Evolutionary conservation across 2,888 invertebrate species (phyloP), one percentile per base, ranked within the genome.

Genomic region (Limenitis arthemis): DNA sequence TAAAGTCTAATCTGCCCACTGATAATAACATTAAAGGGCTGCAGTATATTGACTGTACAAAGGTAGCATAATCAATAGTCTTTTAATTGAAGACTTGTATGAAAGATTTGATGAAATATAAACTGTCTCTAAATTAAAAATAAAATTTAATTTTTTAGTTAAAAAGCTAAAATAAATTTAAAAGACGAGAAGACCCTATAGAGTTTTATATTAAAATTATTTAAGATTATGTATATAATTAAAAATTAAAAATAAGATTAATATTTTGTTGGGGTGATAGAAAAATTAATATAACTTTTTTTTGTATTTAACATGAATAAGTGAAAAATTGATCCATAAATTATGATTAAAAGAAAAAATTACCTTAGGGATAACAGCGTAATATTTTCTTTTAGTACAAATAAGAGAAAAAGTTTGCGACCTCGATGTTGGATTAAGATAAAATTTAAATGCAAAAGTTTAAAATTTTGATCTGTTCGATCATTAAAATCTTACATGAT

Each of bases 401-500:
- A 93, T 93, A 88, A 83, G 87, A 89, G 90, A 88, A 86, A 88
- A 77, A 89, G 91, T 86, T 93, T 93, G 91, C 90, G 91, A 93
- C 93, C 93, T 94, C 93, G 93, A 94, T 94, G 93, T 93, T 94
- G 93, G 91, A 93, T 93, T 93, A 93, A 91, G 88, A 85, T 88
- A 84, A 87, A 88, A 82, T 85, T 87, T 88, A 84, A 87, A 88
- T 88, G 91, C 71, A 92, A 89, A 77, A 83, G 87, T 88, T 90
- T 85, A 88, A 86, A 81, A 79, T 83, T 90, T 91, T 88, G 88
- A 90, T 91, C 91, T 93, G 92, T 93, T 93, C 92, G 91, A 92
- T 91, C 88, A 89, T 92, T 91, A 89, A 91, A 90, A 88, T 89
- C 20, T 20, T 20, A 20, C 20, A 20, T 20, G 20, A 20, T 20